Evolutionary conservation across 2,113 vertebrate species (phyloP).

Genomic region (Phalacrocorax carbo): DNA sequence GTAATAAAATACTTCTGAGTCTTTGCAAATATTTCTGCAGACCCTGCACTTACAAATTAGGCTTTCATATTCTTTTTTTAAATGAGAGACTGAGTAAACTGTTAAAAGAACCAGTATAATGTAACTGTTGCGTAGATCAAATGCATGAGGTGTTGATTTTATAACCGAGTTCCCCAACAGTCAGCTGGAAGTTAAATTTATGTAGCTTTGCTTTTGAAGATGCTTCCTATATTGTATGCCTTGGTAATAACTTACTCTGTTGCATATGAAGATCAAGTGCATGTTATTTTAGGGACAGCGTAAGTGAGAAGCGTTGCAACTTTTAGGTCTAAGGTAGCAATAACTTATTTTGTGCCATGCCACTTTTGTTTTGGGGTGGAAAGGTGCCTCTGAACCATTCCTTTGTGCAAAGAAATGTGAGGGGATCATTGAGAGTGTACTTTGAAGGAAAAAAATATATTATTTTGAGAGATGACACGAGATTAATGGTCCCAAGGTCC

Average conservation of each 20-base stretch:
- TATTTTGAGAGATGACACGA: not conserved
- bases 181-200: not conserved
- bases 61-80: not conserved
- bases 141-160: not conserved
- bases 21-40: conserved; percentile 6
- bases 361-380: not conserved
- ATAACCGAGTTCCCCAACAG: not conserved
- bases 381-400: not conserved
- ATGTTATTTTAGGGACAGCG: not conserved
- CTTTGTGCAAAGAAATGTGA: not conserved
- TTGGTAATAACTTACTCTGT: not conserved
- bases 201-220: not conserved
- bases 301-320: not conserved
- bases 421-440: not conserved
- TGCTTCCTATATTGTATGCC: not conserved
- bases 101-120: not conserved
- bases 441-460: not conserved
- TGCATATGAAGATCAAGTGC: not conserved
- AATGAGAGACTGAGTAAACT: not conserved
- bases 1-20: not conserved
- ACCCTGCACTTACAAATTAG: not conserved
- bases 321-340: not conserved
- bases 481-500: not conserved
- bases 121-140: not conserved
- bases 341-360: not conserved